A percentile compares a stretch with the other conserved stretches of the same genome.
Conservation (phyloP, 35 echinoderm and acorn worm genomes). For the Heliocidaris tuberculata region DNA sequence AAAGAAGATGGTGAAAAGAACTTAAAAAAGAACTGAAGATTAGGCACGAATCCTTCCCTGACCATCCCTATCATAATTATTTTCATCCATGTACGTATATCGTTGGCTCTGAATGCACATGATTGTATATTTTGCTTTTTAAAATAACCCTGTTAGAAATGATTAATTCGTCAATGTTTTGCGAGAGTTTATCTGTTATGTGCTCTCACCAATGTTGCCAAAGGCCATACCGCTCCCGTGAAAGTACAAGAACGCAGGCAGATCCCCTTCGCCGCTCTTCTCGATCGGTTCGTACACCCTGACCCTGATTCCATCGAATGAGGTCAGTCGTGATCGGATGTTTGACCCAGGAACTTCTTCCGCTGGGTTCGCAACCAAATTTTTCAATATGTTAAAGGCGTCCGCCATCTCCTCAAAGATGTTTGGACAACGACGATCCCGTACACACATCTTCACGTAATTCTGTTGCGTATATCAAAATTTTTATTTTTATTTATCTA, state of each 20-base stretch:
- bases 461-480: background rate
- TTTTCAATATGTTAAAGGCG: background rate
- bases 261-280: background rate
- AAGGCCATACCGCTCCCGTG: constrained; percentile 68
- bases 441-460: constrained; percentile 21
- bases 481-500: too few species aligned
- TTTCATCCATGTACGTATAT: too few species aligned
- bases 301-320: constrained; percentile 62
- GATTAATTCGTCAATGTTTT: too few species aligned
- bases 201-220: constrained; percentile 58
- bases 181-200: too few species aligned
- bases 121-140: too few species aligned
- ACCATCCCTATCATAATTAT: too few species aligned
- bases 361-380: background rate
- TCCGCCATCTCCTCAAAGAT: background rate
- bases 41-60: too few species aligned
- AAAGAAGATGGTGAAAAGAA: too few species aligned
- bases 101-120: too few species aligned
- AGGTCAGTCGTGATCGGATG: constrained; percentile 42
- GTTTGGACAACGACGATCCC: background rate
- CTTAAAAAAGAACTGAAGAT: too few species aligned
- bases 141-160: too few species aligned
- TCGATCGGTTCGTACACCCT: constrained; percentile 70
- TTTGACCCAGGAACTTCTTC: constrained; percentile 44
- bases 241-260: constrained; percentile 70